Evolutionary conservation across 37 sponge, comb jelly and placozoan species (phyloP).

Genomic region (Halichondria panicea): DNA sequence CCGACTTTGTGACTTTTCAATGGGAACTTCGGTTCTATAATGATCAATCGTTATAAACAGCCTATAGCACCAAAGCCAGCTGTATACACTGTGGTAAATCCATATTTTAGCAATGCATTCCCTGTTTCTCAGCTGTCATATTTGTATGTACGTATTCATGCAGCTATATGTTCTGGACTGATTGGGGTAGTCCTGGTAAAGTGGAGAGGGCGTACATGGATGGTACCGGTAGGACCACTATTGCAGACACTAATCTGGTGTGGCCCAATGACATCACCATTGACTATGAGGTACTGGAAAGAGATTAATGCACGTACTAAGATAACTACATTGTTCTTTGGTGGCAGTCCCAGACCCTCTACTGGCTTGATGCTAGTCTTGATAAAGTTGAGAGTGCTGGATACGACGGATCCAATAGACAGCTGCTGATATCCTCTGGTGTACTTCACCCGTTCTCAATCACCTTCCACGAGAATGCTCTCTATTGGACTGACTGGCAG

Average conservation of each 20-base stretch:
- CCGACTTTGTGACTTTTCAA: too few relatives aligned
- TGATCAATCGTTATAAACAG: neutral
- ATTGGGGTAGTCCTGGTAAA: conserved; percentile 54
- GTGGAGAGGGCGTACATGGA: conserved; percentile 68
- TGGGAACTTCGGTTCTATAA: too few relatives aligned
- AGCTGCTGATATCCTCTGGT: conserved; percentile 9
- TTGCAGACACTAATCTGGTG: conserved; percentile 24
- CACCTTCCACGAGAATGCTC: conserved; percentile 28
- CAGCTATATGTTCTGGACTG: conserved; percentile 67
- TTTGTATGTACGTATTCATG: too few relatives aligned
- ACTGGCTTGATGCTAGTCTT: conserved; percentile 70
- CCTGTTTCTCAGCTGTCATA: too few relatives aligned
- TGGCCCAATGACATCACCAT: conserved; percentile 70
- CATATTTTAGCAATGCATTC: too few relatives aligned
- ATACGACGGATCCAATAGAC: conserved; percentile 42
- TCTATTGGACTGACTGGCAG: conserved; percentile 72
- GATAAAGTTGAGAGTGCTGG: conserved; percentile 53
- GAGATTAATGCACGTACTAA: too few relatives aligned
- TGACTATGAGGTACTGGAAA: conserved; percentile 47
- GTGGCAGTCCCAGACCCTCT: conserved; percentile 63
- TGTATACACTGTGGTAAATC: too few relatives aligned
- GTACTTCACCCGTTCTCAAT: conserved; percentile 57
- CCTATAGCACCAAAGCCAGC: too few relatives aligned
- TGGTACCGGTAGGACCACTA: conserved; percentile 17
- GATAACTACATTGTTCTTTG: too few relatives aligned